phyloP scores from a whole-genome alignment of 2,113 vertebrate species.

The Xiphophorus maculatus region DNA sequence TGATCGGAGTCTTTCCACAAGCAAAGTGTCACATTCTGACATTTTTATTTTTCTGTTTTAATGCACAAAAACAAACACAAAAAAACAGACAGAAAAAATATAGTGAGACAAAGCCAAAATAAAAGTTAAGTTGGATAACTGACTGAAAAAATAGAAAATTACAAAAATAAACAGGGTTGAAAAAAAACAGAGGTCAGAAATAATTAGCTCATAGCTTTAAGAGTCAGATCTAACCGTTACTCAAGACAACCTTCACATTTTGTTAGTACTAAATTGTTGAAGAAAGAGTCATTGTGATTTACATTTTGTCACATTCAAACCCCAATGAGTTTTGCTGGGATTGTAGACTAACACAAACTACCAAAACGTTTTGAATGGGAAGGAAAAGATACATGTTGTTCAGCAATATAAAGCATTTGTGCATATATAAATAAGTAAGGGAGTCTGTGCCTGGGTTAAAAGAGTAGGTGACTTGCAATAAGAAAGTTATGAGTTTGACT shows the following conservation, averaged over 20 bases:
- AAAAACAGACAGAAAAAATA: background rate
- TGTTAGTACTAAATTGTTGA: background rate
- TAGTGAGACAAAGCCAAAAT: background rate
- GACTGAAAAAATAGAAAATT: background rate
- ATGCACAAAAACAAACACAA: slow-evolving; percentile 20
- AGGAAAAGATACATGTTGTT: background rate
- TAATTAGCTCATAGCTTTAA: background rate
- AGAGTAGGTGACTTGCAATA: background rate
- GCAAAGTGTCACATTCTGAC: slow-evolving; percentile 53
- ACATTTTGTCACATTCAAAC: background rate
- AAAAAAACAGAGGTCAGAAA: background rate
- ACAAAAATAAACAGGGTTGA: background rate
- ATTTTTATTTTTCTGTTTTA: slow-evolving; percentile 40
- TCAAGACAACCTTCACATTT: background rate
- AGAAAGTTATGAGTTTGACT: background rate
- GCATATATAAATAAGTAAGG: background rate
- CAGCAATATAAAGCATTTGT: background rate
- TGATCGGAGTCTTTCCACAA: slow-evolving; percentile 52
- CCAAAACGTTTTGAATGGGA: background rate
- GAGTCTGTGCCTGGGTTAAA: background rate
- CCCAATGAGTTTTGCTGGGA: background rate
- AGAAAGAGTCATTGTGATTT: no score
- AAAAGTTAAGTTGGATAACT: background rate
- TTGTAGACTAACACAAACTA: no score
- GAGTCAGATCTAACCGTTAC: background rate